A percentile compares a stretch with the other conserved stretches of the same genome.
Conservation (phyloP, 2,888 invertebrate species). For the Agonopterix subpropinquella region DNA sequence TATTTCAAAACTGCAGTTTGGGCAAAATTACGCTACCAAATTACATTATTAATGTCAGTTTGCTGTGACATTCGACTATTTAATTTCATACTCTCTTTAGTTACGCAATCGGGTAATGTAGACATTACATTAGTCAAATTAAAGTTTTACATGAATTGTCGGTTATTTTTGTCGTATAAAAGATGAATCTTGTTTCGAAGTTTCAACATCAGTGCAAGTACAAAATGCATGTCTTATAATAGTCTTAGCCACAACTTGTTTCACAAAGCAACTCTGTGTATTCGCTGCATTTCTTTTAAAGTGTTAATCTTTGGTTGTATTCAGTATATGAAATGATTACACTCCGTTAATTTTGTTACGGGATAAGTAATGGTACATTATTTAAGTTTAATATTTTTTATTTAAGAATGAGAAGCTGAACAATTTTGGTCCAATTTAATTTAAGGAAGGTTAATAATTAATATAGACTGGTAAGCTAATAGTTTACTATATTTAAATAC, state of each 20-base stretch:
- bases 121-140: not conserved
- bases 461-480: slow-evolving; percentile 36
- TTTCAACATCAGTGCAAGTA: slow-evolving; percentile 1
- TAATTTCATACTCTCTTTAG: not conserved
- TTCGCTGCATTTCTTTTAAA: not conserved
- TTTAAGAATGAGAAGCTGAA: slow-evolving; percentile 26
- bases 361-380: slow-evolving; percentile 18
- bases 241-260: not conserved
- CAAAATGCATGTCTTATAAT: slow-evolving; percentile 1
- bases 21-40: too few relatives aligned
- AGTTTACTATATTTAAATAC: slow-evolving; percentile 15
- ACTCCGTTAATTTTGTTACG: slow-evolving; percentile 11
- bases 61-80: not conserved
- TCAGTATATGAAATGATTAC: not conserved
- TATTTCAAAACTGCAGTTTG: too few relatives aligned
- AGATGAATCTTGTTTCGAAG: not conserved
- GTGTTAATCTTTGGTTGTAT: not conserved
- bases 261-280: slow-evolving; percentile 5
- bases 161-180: not conserved
- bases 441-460: slow-evolving; percentile 31
- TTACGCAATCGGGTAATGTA: not conserved
- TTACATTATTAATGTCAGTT: too few relatives aligned
- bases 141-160: not conserved
- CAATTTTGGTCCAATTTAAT: slow-evolving; percentile 54
- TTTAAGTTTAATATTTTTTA: slow-evolving; percentile 29